A percentile compares a stretch with the other conserved stretches of the same genome.
phyloP scores from a whole-genome alignment of 2,113 vertebrate genomes.

The Rhodinocichla rosea region DNA sequence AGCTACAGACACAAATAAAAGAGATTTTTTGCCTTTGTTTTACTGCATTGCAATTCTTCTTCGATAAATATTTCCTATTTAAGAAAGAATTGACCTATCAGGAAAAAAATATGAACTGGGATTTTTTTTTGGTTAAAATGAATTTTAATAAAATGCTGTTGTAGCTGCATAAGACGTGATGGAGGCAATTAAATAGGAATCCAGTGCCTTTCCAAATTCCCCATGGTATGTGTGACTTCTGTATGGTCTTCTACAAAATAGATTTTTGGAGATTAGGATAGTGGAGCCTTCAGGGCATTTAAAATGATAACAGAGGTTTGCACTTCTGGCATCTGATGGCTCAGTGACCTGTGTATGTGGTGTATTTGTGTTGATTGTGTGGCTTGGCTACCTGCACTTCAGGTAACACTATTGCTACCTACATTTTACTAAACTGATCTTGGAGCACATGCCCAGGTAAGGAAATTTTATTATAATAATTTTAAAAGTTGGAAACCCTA shows the following conservation, averaged over 20 bases:
- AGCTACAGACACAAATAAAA: not conserved
- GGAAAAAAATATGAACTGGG: not conserved
- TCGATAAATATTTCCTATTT: not conserved
- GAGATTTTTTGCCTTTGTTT: not conserved
- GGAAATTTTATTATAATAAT: not conserved
- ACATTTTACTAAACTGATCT: not conserved
- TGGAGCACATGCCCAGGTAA: not conserved
- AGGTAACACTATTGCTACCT: no score
- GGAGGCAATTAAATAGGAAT: not conserved
- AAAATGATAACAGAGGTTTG: not conserved
- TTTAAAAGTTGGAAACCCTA: not conserved
- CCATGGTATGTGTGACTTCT: accelerated
- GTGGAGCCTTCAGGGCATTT: not conserved
- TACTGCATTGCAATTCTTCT: not conserved
- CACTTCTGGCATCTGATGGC: not conserved
- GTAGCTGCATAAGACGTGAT: not conserved
- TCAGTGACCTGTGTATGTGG: accelerated
- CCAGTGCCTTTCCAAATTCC: not conserved
- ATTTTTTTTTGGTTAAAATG: not conserved
- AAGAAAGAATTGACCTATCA: not conserved
- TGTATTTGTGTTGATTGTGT: not conserved
- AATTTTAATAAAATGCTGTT: not conserved
- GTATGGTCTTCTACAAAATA: not conserved
- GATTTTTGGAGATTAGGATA: not conserved
- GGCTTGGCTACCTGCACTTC: accelerated